phyloP scores from a whole-genome alignment of 2,797 vertebrate species.

The Alcedo quadribrachys region DNA sequence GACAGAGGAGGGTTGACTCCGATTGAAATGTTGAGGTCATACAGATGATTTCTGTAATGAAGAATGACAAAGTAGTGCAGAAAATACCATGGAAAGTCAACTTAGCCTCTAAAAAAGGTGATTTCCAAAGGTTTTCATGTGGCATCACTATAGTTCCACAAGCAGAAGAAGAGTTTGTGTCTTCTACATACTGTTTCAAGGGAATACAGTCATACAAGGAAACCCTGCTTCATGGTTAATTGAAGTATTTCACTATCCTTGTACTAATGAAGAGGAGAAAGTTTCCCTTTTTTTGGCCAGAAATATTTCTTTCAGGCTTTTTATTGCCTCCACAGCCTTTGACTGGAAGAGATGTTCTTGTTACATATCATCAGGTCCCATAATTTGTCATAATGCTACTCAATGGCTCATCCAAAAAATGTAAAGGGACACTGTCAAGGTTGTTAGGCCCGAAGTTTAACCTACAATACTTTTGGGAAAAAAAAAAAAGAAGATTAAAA shows the following conservation, averaged over 20 bases:
- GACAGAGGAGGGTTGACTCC: background rate
- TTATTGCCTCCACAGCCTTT: slow-evolving; percentile 35
- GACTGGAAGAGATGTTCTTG: slow-evolving; percentile 37
- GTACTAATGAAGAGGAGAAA: slow-evolving; percentile 23
- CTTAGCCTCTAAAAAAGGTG: background rate
- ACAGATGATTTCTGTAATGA: background rate
- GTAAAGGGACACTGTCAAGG: background rate
- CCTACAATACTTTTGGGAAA: background rate
- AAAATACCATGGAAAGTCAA: background rate
- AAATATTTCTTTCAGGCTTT: slow-evolving; percentile 28
- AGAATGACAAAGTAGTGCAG: background rate
- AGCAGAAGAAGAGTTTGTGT: background rate
- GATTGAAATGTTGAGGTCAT: fast-evolving
- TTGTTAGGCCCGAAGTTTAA: slow-evolving; percentile 47
- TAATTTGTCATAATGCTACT: slow-evolving; percentile 55
- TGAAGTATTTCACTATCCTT: slow-evolving; percentile 9
- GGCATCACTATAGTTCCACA: background rate
- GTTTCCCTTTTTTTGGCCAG: background rate
- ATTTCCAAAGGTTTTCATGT: background rate
- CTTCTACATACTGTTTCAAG: background rate
- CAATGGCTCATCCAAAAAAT: slow-evolving; percentile 36
- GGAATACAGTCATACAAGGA: background rate
- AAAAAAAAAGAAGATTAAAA: slow-evolving; percentile 4
- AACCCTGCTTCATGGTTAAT: background rate
- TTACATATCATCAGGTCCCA: slow-evolving; percentile 45